Conservation (phyloP, 2,797 vertebrate species). For the Gephyroberyx darwinii region DNA sequence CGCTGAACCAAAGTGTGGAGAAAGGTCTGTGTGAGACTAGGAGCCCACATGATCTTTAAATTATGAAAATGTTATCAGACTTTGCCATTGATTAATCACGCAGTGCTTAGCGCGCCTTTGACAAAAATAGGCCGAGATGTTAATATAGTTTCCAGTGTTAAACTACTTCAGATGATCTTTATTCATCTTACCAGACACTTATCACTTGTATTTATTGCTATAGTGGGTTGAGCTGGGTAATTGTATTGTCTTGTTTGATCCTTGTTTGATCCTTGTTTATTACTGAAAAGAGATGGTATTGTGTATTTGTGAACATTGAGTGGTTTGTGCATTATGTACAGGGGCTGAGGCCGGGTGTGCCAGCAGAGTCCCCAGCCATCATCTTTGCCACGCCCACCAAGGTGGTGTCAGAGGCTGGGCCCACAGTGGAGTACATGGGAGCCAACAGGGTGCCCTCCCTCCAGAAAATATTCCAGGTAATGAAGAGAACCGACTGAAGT, state of each 20-base stretch:
- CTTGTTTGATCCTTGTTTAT: background rate
- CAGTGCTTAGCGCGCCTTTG: constrained; percentile 1
- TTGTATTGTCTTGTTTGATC: background rate
- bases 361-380: constrained; percentile 83
- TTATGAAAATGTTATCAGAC: constrained; percentile 16
- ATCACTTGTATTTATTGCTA: background rate
- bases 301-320: background rate
- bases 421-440: constrained; percentile 79
- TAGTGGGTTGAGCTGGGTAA: background rate
- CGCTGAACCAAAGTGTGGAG: constrained; percentile 1
- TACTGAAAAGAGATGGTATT: background rate
- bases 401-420: constrained; percentile 76
- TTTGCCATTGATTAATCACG: constrained; percentile 15
- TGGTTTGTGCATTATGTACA: constrained; percentile 64
- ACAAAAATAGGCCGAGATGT: constrained; percentile 2
- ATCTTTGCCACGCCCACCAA: constrained; percentile 90
- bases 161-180: background rate
- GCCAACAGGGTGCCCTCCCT: constrained; percentile 90
- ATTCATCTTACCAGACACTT: background rate
- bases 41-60: background rate
- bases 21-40: background rate
- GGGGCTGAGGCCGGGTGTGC: constrained; percentile 86
- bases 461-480: constrained; percentile 95
- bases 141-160: background rate
- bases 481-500: background rate